These are phyloP conservation scores for Gyps fulvus DNA, from an alignment of 2,113 vertebrate genomes.

Conservation along the genomic window DNA sequence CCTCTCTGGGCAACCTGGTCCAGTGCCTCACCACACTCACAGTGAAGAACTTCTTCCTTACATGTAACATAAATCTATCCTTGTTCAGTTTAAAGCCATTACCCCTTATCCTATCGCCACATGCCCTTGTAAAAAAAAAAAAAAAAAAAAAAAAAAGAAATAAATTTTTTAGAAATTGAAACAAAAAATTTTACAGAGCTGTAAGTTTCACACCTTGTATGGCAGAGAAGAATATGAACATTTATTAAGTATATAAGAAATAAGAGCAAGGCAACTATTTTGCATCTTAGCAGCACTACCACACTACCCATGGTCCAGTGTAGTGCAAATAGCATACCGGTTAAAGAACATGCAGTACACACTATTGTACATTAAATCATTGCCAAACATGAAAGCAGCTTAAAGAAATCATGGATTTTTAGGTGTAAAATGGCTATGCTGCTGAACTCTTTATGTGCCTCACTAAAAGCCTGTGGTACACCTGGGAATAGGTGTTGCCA, in stretches of 20 bases:
- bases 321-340: not conserved
- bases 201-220: not conserved
- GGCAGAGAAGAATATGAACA: not conserved
- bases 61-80: no score
- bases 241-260: not conserved
- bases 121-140: no score
- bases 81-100: no score
- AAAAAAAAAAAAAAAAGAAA: no score
- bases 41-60: no score
- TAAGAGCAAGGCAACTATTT: not conserved
- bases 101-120: no score
- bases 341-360: not conserved
- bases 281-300: not conserved
- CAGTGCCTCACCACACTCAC: no score
- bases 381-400: not conserved
- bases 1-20: no score
- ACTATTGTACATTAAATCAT: not conserved
- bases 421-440: not conserved
- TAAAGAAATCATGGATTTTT: not conserved
- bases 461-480: constrained; percentile 20
- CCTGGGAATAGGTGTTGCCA: constrained; percentile 51
- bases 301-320: not conserved
- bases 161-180: not conserved
- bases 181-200: not conserved
- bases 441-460: not conserved